Evolutionary conservation across 2,797 vertebrate genomes (phyloP), one percentile per base, ranked within the genome.

Genomic region (Acanthurus lineatus): DNA sequence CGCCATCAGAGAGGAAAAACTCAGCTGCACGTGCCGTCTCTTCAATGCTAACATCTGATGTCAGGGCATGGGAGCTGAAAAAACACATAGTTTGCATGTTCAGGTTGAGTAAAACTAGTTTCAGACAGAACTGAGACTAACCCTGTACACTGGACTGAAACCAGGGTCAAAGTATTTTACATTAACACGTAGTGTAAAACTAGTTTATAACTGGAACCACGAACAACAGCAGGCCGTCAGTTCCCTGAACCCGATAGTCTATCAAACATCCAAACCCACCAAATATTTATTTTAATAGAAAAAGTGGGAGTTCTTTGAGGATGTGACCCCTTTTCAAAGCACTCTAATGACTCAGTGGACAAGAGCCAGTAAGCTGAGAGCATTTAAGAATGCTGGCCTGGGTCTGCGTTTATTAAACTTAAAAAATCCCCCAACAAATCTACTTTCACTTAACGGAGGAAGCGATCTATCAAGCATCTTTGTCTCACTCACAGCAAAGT

Each of bases 1-100:
- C 76, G 8, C 96, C 96, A 0, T 97, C 96, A 1, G 96, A 96
- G 78, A 97, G 95, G 88, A 97, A 97, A 79, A 97, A 94, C 91
- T 97, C 94, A 0, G 97, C 96, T 0, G 97, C 96, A 1, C 9
- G 92, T 0, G 96, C 96, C 0, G 94, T 97, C 88, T 97, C 95
- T 3, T 90, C 89, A 9, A 96, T 84, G 10, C 93, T 91, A 61
- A 97, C 84, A 12, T 98, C 97, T 48, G 96, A 94, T 0, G 96
- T 97, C 82, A 98, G 76, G 0, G 95, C 94, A 0, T 97, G 97
- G 53, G 97, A 95, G 60, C 97, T 97, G 90, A 1, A 40, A 0
- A 68, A 25, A 84, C 40, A 77, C 19, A 25, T 4, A 44, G 9
- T n/a, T 3, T 6, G 1, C 12, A 51, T 2, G 6, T 5, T 25